Conservation (phyloP, 2,888 invertebrate species). For the Agrochola circellaris region DNA sequence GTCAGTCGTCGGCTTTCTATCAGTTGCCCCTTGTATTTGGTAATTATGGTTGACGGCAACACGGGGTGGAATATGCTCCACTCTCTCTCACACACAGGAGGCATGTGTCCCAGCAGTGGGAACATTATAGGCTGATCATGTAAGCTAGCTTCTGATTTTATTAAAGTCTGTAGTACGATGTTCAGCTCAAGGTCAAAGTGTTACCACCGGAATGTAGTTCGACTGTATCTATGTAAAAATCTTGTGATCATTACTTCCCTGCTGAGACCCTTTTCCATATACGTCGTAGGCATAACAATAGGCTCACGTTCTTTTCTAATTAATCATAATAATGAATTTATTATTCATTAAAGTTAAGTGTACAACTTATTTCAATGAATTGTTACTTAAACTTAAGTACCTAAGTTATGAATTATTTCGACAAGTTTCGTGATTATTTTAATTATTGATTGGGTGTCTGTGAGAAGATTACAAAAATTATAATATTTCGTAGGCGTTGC, state of each 20-base stretch:
- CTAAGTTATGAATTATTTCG: not conserved
- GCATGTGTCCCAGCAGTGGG: too few species aligned
- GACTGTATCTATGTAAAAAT: not conserved
- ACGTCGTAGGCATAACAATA: conserved; percentile 32
- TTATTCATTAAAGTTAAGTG: not conserved
- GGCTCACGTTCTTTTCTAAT: conserved; percentile 8
- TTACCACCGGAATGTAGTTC: not conserved
- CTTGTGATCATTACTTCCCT: conserved; percentile 34
- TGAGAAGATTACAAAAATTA: not conserved
- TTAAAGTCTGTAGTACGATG: too few species aligned
- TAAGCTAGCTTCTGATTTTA: too few species aligned
- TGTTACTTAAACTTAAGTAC: not conserved
- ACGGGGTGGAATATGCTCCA: too few species aligned
- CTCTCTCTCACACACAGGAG: too few species aligned
- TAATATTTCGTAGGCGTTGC: not conserved
- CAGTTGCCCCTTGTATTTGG: too few species aligned
- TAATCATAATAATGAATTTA: conserved; percentile 21
- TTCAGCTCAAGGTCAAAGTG: not conserved
- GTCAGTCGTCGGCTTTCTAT: too few species aligned
- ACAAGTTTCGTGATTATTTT: conserved; percentile 6
- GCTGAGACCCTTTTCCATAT: conserved; percentile 26
- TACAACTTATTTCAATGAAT: not conserved
- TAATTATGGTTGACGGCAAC: too few species aligned
- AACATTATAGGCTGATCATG: too few species aligned
- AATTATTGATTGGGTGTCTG: not conserved